Conservation (phyloP, 2,888 invertebrate genomes). For the Teleogryllus oceanicus region DNA sequence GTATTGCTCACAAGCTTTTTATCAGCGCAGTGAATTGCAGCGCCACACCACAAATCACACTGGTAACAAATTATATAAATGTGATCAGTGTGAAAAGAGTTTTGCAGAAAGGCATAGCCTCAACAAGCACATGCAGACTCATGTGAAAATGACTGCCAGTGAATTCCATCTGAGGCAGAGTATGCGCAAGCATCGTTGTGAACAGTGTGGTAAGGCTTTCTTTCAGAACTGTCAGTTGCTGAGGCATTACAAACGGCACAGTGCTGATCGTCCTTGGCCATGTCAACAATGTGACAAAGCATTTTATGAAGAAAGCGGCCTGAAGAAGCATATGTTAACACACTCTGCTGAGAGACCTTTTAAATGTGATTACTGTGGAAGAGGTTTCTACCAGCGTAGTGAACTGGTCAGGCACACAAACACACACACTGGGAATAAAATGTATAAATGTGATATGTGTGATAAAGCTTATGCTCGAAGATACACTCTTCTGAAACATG, state of each 20-base stretch:
- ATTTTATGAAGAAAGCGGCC: not conserved
- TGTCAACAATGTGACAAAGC: not conserved
- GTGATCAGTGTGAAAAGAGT: not conserved
- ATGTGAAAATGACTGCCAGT: not conserved
- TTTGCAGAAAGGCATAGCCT: not conserved
- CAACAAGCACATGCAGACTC: constrained; percentile 18
- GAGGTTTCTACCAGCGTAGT: not conserved
- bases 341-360: not conserved
- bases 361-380: constrained; percentile 5
- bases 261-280: not conserved
- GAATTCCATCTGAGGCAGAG: not conserved
- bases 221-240: not conserved
- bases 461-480: not conserved
- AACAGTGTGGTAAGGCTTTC: constrained; percentile 5
- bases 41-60: not conserved
- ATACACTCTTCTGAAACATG: not conserved
- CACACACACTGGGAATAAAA: not conserved
- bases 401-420: not conserved
- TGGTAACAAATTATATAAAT: not conserved
- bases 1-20: not conserved
- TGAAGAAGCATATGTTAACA: not conserved
- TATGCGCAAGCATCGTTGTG: not conserved
- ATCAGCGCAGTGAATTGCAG: not conserved
- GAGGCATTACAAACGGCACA: not conserved
- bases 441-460: not conserved